phyloP scores from a whole-genome alignment of 2,888 invertebrate genomes.

The Troglohyphantes excavatus region DNA sequence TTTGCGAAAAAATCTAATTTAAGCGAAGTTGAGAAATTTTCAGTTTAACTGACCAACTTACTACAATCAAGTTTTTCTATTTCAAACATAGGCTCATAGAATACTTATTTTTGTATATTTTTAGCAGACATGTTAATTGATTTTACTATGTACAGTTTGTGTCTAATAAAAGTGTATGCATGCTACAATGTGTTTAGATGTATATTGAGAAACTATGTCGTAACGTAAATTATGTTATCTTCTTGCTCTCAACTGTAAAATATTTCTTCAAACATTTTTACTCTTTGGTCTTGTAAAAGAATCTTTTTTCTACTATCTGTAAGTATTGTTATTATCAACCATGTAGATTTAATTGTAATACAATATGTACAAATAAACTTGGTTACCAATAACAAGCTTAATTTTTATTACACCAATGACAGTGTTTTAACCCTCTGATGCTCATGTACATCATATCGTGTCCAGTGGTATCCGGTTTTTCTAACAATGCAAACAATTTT shows the following conservation, averaged over 20 bases:
- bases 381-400: conserved; percentile 10
- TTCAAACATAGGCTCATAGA: conserved; percentile 65
- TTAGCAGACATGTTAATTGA: conserved; percentile 57
- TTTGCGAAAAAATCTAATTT: background rate
- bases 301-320: conserved; percentile 37
- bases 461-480: no score
- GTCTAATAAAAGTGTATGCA: conserved; percentile 14
- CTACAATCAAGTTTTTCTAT: conserved; percentile 51
- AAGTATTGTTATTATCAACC: conserved; percentile 15
- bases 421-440: no score
- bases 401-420: no score
- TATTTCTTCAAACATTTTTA: conserved; percentile 39
- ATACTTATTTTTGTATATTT: conserved; percentile 75
- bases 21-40: background rate
- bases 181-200: conserved; percentile 33
- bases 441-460: no score
- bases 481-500: no score
- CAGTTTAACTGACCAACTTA: conserved; percentile 43
- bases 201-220: background rate
- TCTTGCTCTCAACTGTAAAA: conserved; percentile 9
- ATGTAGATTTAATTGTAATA: conserved; percentile 38
- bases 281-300: conserved; percentile 11
- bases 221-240: conserved; percentile 9
- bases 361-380: conserved; percentile 33
- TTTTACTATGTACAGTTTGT: conserved; percentile 73